Percentiles rank a stretch among this genome's conserved stretches.
phyloP scores from a whole-genome alignment of 2,888 invertebrate species.

The Corythucha ciliata region DNA sequence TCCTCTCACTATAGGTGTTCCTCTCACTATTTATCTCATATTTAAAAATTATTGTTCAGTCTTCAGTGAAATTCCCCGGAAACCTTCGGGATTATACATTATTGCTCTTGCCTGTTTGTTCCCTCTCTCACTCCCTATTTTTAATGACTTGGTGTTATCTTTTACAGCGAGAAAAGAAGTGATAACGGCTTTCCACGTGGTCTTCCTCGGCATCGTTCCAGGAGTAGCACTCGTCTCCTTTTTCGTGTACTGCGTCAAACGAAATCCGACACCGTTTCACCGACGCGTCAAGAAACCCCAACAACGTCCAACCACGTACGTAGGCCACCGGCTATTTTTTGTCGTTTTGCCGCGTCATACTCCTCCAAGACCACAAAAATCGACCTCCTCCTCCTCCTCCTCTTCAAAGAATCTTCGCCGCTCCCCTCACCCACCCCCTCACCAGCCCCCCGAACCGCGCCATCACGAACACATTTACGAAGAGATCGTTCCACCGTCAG shows the following conservation, averaged over 20 bases:
- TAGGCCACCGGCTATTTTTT: too few species aligned
- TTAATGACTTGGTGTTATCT: too few species aligned
- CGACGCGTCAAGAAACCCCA: conserved; percentile 46
- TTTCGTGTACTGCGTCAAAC: conserved; percentile 63
- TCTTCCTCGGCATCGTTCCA: conserved; percentile 80
- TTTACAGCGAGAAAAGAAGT: conserved; percentile 63
- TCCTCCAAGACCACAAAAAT: neutral
- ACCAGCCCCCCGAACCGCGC: neutral
- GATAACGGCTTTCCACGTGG: conserved; percentile 72
- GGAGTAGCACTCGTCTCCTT: conserved; percentile 56
- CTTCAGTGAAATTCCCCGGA: too few species aligned
- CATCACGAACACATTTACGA: conserved; percentile 21
- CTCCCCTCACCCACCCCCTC: neutral
- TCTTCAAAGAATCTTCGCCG: too few species aligned
- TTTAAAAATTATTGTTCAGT: too few species aligned
- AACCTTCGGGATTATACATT: too few species aligned
- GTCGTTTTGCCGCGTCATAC: too few species aligned
- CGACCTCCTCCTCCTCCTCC: neutral
- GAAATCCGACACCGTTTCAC: conserved; percentile 53
- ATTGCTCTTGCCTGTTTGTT: too few species aligned
- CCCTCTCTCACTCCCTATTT: too few species aligned
- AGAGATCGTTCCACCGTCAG: conserved; percentile 17
- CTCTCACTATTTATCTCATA: too few species aligned
- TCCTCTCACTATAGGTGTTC: too few species aligned
- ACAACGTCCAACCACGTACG: conserved; percentile 36